phyloP scores from a whole-genome alignment of 2,888 invertebrate genomes.

The Rhyacophila evoluta region DNA sequence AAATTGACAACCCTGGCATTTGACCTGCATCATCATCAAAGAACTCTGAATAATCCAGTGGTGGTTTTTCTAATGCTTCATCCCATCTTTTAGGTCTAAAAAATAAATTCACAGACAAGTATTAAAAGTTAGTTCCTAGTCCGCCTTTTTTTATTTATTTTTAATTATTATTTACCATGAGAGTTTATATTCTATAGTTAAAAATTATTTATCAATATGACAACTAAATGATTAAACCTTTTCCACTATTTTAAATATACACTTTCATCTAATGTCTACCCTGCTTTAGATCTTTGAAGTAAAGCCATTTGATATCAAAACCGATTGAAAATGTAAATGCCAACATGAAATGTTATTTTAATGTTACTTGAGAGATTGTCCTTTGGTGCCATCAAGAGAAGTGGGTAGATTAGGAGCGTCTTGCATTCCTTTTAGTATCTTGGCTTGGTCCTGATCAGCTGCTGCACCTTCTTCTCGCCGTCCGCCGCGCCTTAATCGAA shows the following conservation, averaged over 20 bases:
- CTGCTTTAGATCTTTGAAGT: too few species aligned
- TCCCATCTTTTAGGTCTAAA: conserved; percentile 95
- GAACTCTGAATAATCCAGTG: conserved; percentile 96
- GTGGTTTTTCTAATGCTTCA: conserved; percentile 93
- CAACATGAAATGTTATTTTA: too few species aligned
- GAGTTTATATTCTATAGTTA: too few species aligned
- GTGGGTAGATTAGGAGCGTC: conserved; percentile 77
- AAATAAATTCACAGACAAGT: conserved; percentile 34
- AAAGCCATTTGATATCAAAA: too few species aligned
- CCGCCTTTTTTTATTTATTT: too few species aligned
- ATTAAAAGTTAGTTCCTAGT: too few species aligned
- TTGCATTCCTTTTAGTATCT: conserved; percentile 86
- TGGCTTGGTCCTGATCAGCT: conserved; percentile 87
- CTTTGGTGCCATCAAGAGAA: conserved; percentile 75
- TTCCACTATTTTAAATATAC: too few species aligned
- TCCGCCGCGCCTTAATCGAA: conserved; percentile 85
- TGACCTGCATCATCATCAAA: conserved; percentile 97
- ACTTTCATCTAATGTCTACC: too few species aligned
- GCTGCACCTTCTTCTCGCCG: conserved; percentile 85
- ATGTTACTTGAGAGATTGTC: conserved; percentile 81
- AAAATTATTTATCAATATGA: too few species aligned
- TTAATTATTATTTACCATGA: too few species aligned
- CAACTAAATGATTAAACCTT: too few species aligned
- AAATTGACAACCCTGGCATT: conserved; percentile 90
- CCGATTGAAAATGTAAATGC: too few species aligned